Conservation (phyloP, 2,888 invertebrate genomes). For the Zaprionus lineosus region DNA sequence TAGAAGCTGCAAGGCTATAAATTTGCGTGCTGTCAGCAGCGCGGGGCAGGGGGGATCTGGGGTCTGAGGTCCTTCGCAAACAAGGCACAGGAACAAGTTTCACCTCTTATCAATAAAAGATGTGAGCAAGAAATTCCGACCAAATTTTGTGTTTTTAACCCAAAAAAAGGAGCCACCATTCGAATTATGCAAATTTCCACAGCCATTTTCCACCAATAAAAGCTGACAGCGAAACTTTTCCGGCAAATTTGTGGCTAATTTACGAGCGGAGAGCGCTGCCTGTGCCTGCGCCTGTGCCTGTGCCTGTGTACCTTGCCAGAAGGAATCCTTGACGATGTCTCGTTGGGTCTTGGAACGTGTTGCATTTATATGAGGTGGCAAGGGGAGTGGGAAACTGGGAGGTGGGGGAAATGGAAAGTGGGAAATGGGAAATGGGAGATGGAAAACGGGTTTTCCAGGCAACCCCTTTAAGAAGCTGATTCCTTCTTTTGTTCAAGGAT, state of each 20-base stretch:
- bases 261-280: constrained; percentile 46
- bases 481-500: constrained; percentile 17
- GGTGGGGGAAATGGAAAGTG: too few relatives aligned
- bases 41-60: too few relatives aligned
- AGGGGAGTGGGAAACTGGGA: constrained; percentile 54
- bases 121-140: constrained; percentile 39
- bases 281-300: not conserved
- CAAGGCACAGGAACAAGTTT: constrained; percentile 39
- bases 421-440: too few relatives aligned
- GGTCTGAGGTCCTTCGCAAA: not conserved
- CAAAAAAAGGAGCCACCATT: constrained; percentile 35
- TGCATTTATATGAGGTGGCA: constrained; percentile 60
- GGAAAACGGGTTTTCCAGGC: constrained; percentile 51
- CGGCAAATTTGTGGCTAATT: constrained; percentile 79
- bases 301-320: constrained; percentile 38
- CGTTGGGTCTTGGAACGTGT: constrained; percentile 59
- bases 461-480: constrained; percentile 26
- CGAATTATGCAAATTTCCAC: constrained; percentile 39
- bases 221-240: constrained; percentile 47
- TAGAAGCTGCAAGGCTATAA: constrained; percentile 55
- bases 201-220: constrained; percentile 16
- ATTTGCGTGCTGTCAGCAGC: constrained; percentile 45
- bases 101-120: constrained; percentile 24
- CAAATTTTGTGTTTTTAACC: constrained; percentile 59
- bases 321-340: not conserved